phyloP scores from a whole-genome alignment of 2,113 vertebrate species.

The Neolamprologus longior region DNA sequence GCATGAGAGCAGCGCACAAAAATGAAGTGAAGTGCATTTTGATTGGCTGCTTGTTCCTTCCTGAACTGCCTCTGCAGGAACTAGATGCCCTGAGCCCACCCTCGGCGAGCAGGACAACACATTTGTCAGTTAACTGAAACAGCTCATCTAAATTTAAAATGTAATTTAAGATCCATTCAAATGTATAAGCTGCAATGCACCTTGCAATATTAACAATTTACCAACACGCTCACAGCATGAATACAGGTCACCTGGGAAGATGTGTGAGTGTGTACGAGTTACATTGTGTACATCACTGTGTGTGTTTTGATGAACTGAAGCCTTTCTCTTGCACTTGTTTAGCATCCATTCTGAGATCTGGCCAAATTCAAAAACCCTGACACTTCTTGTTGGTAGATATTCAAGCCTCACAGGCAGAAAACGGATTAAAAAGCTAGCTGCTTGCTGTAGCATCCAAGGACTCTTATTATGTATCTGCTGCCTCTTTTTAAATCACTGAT shows the following conservation, averaged over 20 bases:
- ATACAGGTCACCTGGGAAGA: constrained; percentile 20
- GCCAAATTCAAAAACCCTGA: not conserved
- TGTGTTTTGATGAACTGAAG: constrained; percentile 9
- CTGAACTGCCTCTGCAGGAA: not conserved
- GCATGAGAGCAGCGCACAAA: not conserved
- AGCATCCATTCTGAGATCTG: not conserved
- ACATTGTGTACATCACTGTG: not conserved
- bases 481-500: constrained; percentile 57
- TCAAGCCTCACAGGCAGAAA: constrained; percentile 14
- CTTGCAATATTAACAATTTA: constrained; percentile 63
- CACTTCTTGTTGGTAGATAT: not conserved
- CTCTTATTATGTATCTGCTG: constrained; percentile 55
- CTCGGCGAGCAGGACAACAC: constrained; percentile 46
- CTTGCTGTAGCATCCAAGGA: constrained; percentile 40
- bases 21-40: not conserved
- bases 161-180: constrained; percentile 71
- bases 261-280: not conserved
- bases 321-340: not conserved
- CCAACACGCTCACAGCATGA: constrained; percentile 42
- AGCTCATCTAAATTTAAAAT: constrained; percentile 74
- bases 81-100: constrained; percentile 1
- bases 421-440: constrained; percentile 29
- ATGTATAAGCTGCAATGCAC: constrained; percentile 62
- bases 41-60: constrained; percentile 16
- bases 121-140: constrained; percentile 62